Evolutionary conservation across 92 coral and sea anemone species (phyloP).

Genomic region (Bergia sp.): DNA sequence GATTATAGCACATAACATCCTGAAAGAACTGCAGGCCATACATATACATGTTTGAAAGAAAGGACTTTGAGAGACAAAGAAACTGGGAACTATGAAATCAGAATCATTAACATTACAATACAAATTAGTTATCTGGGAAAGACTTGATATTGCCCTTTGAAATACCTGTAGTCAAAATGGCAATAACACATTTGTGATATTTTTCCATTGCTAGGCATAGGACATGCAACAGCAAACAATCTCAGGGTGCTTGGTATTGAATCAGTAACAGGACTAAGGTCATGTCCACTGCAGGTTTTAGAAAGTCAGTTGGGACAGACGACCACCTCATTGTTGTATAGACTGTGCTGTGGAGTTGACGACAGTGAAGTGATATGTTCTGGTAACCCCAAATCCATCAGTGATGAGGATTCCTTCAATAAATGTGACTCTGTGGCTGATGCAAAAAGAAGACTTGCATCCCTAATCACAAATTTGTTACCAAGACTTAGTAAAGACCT

Average conservation of each 20-base stretch:
- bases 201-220: slow-evolving; percentile 63
- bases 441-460: slow-evolving; percentile 60
- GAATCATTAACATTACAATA: too few species aligned
- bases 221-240: slow-evolving; percentile 65
- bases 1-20: too few species aligned
- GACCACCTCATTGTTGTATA: slow-evolving; percentile 54
- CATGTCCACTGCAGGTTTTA: slow-evolving; percentile 60
- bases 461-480: slow-evolving; percentile 58
- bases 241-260: slow-evolving; percentile 65
- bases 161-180: too few species aligned
- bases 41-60: too few species aligned
- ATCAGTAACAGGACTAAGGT: slow-evolving; percentile 65
- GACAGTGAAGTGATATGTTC: slow-evolving; percentile 74
- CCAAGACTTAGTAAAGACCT: slow-evolving; percentile 63
- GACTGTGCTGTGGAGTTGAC: slow-evolving; percentile 73
- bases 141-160: too few species aligned
- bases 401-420: slow-evolving; percentile 82
- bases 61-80: too few species aligned
- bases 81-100: too few species aligned
- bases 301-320: slow-evolving; percentile 66
- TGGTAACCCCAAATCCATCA: slow-evolving; percentile 75
- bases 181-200: too few species aligned
- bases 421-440: slow-evolving; percentile 66
- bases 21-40: too few species aligned
- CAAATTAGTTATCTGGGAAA: too few species aligned